Evolutionary conservation across 53 echinoderm and acorn worm genomes (phyloP).

Genomic region (Apostichopus leukothele): DNA sequence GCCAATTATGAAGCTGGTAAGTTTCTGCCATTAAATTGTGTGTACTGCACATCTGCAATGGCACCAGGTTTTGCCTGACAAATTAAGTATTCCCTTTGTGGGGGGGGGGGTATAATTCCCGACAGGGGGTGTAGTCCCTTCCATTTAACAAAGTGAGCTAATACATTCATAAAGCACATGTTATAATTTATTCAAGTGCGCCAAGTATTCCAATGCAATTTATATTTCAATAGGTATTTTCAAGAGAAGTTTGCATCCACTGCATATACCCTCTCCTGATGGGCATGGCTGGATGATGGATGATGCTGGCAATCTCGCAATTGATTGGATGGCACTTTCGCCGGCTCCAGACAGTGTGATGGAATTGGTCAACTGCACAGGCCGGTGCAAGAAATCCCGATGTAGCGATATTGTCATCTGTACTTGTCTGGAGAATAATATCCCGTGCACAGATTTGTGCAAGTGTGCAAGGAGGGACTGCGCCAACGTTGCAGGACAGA

Average conservation of each 20-base stretch:
- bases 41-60: no score
- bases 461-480: conserved; percentile 56
- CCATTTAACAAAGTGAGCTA: no score
- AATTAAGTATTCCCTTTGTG: no score
- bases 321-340: conserved; percentile 51
- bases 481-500: conserved; percentile 36
- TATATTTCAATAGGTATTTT: neutral
- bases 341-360: conserved; percentile 58
- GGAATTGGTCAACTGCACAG: conserved; percentile 52
- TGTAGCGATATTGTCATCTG: conserved; percentile 29
- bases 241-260: conserved; percentile 50
- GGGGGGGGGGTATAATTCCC: no score
- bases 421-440: conserved; percentile 49
- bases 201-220: neutral
- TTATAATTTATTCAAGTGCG: no score
- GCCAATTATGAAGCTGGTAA: conserved; percentile 13
- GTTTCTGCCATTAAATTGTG: no score
- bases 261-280: conserved; percentile 46
- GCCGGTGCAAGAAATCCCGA: conserved; percentile 31
- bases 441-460: conserved; percentile 52
- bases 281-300: conserved; percentile 61
- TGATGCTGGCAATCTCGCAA: conserved; percentile 28
- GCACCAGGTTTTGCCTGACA: no score
- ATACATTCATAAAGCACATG: no score
- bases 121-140: no score